These are phyloP conservation scores for Phragmatobia fuliginosa DNA, from an alignment of 2,888 invertebrate genomes.

Conservation along the genomic window DNA sequence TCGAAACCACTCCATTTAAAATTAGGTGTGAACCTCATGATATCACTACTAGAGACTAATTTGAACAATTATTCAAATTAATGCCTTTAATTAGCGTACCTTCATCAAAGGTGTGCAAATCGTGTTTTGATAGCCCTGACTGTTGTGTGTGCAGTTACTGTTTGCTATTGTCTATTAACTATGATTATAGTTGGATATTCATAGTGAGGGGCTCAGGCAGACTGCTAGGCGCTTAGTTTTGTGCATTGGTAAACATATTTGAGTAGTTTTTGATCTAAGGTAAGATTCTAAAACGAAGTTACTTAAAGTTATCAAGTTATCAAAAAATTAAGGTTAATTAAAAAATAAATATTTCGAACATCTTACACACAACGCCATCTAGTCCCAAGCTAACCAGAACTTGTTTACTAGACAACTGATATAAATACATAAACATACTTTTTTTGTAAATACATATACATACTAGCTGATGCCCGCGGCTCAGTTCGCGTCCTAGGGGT, in stretches of 20 bases:
- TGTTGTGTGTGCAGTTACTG: constrained; percentile 39
- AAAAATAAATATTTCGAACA: no score
- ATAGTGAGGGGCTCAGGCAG: constrained; percentile 53
- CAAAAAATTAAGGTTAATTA: neutral
- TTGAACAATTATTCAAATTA: constrained; percentile 72
- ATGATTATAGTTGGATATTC: constrained; percentile 38
- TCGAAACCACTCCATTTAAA: constrained; percentile 39
- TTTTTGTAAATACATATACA: no score
- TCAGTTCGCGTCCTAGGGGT: no score
- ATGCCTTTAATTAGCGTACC: constrained; percentile 64
- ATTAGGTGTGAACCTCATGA: constrained; percentile 74
- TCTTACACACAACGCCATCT: no score
- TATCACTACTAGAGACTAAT: constrained; percentile 73
- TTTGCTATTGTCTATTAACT: constrained; percentile 45
- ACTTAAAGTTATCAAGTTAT: neutral
- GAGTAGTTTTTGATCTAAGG: constrained; percentile 18
- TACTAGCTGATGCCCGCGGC: no score
- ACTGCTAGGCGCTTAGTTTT: constrained; percentile 65
- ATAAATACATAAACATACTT: no score
- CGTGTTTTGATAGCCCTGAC: constrained; percentile 34
- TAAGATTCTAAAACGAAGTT: neutral
- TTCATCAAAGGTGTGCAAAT: constrained; percentile 38
- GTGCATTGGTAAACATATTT: constrained; percentile 33
- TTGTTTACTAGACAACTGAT: no score
- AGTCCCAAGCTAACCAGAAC: no score